Percentiles rank a stretch among this genome's conserved stretches.
These are phyloP conservation scores for Pluvialis apricaria DNA, from an alignment of 2,113 vertebrate genomes.

Conservation along the genomic window DNA sequence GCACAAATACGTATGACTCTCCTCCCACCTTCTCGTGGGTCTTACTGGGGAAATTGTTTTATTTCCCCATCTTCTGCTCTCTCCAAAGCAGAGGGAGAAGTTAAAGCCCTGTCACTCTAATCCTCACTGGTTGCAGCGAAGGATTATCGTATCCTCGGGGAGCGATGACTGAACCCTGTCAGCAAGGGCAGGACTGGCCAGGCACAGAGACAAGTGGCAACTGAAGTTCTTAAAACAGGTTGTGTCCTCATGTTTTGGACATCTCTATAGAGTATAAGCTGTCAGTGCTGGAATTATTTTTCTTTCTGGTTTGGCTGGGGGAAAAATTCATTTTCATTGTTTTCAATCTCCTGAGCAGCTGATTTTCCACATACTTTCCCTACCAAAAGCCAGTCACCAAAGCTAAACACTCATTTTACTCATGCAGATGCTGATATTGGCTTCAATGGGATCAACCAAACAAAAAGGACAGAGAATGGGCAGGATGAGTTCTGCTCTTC, in stretches of 20 bases:
- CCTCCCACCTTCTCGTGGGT: neutral
- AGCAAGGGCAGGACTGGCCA: neutral
- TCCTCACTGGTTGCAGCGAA: fast-evolving
- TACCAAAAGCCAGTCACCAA: neutral
- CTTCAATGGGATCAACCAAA: neutral
- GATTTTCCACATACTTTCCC: neutral
- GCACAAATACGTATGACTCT: neutral
- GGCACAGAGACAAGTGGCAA: neutral
- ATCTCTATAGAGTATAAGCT: neutral
- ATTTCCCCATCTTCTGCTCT: neutral
- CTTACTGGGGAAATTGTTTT: neutral
- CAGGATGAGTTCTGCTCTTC: neutral
- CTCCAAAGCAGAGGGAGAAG: neutral
- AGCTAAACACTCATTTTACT: neutral
- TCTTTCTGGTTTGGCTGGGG: neutral
- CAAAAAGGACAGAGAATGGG: neutral
- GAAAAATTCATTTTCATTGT: neutral
- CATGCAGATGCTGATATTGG: neutral
- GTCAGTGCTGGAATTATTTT: neutral
- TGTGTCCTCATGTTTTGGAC: neutral
- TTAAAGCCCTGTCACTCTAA: neutral
- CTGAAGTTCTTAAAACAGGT: neutral
- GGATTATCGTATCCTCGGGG: fast-evolving
- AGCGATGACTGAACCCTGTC: neutral
- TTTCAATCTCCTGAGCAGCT: neutral